These are phyloP conservation scores for Syngnathoides biaculeatus DNA, from an alignment of 2,113 vertebrate species.

Conservation along the genomic window DNA sequence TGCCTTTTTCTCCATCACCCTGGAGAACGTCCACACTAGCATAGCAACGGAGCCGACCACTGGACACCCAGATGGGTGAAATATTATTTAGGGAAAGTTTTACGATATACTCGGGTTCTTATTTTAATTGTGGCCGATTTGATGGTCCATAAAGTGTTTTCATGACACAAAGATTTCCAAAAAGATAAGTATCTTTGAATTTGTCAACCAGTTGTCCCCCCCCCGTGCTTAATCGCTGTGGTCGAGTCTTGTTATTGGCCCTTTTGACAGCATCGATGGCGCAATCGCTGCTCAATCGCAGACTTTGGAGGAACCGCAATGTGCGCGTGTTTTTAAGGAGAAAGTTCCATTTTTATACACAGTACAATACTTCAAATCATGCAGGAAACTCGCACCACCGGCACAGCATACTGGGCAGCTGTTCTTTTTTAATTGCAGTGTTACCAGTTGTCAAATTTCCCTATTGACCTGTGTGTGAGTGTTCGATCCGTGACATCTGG, in stretches of 20 bases:
- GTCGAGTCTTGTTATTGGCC: conserved; percentile 29
- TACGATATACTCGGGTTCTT: background rate
- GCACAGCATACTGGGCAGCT: too few species aligned
- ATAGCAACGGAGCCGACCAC: conserved; percentile 68
- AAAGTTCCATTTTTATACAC: too few species aligned
- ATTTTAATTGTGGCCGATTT: background rate
- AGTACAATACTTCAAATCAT: too few species aligned
- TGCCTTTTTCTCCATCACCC: conserved; percentile 55
- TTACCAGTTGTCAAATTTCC: too few species aligned
- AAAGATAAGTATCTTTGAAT: accelerated
- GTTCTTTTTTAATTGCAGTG: too few species aligned
- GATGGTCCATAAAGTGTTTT: background rate
- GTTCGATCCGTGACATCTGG: too few species aligned
- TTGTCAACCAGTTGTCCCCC: background rate
- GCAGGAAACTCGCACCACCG: too few species aligned
- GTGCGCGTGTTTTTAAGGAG: background rate
- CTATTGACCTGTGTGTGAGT: too few species aligned
- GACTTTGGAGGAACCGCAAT: background rate
- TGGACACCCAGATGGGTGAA: background rate
- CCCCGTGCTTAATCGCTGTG: background rate
- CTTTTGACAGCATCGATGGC: conserved; percentile 39
- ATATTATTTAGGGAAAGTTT: background rate
- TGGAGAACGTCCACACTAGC: conserved; percentile 52
- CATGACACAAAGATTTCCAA: background rate
- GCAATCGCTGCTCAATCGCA: conserved; percentile 36